Base-by-base conservation (phyloP, 1,140 invertebrate genomes). In the Adelges cooleyi region DNA sequence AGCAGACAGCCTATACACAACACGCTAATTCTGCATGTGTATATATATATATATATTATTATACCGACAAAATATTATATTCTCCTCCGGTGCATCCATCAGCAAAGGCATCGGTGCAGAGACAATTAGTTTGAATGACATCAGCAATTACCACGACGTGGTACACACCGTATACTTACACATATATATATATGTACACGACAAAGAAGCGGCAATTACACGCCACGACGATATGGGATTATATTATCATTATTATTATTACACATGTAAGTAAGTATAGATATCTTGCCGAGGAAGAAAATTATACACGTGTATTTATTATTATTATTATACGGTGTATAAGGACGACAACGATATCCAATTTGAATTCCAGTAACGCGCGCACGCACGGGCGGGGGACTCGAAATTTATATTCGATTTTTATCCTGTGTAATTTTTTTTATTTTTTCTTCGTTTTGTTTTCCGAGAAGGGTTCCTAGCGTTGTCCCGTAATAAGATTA, bases 101-200 rank as follows among this genome's bases (percentile, higher is more conserved):
- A n/a, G n/a, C n/a, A n/a, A n/a, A n/a, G n/a, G 36, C 6, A 6
- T 13, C 6, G 51, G 4, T 20, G 2, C 20, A n/a, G 40, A 59
- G 42, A 59, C 54, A 59, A 59, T 59, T 59, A 59, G 54, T 59
- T 59, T 59, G 54, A 59, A 59, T 59, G 54, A 59, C 54, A 59
- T 59, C 40, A 46, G 54, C 54, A 46, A 59, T 59, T 59, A 59
- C 54, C 54, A 27, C 23, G 54, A 11, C 17, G 25, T 46, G 29
- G 29, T 33, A 6, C 29, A 5, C 29, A 11, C 11, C 29, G 29
- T 11, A 33, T 33, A n/a, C 29, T 33, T 33, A 33, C 29, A 33
- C 29, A 11, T 11, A 33, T 33, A n/a, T 11, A 6, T 33, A 33
- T 11, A 33, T 11, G 29, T 33, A 33, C 29, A 33, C 11, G 5